Percentiles rank a stretch among this genome's conserved stretches.
Conservation (phyloP, 2,888 invertebrate species). For the Phanerotoma sp. region DNA sequence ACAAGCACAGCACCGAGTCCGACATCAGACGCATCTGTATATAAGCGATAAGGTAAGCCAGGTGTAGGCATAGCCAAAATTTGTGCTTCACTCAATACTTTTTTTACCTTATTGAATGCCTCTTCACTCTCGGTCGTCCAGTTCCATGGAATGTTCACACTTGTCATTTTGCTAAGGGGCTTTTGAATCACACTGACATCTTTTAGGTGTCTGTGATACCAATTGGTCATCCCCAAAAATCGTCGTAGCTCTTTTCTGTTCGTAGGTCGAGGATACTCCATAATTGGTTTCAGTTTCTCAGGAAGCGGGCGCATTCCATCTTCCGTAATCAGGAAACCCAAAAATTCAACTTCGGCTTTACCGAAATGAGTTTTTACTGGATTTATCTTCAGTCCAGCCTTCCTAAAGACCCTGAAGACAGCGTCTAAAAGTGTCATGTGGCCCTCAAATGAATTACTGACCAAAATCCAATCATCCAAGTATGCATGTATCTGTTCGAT, state of each 20-base stretch:
- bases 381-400: too few relatives aligned
- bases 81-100: neutral
- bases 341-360: too few relatives aligned
- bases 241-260: conserved; percentile 8
- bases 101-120: neutral
- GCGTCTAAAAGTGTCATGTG: too few relatives aligned
- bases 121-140: neutral
- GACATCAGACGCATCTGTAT: neutral
- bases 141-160: neutral
- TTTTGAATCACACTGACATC: neutral
- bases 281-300: neutral
- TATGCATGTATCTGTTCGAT: too few relatives aligned
- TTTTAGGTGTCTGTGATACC: conserved; percentile 13
- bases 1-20: neutral
- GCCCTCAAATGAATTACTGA: too few relatives aligned
- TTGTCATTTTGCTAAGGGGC: neutral
- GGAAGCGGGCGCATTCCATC: conserved; percentile 4
- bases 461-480: too few relatives aligned
- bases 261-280: conserved; percentile 4
- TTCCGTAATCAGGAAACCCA: conserved; percentile 9
- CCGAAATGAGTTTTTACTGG: too few relatives aligned
- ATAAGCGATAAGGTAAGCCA: neutral
- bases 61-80: neutral
- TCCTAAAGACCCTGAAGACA: too few relatives aligned
- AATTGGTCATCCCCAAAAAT: conserved; percentile 7